These are phyloP conservation scores for Aphodius granarius DNA, from an alignment of 2,888 invertebrate genomes.

Conservation along the genomic window DNA sequence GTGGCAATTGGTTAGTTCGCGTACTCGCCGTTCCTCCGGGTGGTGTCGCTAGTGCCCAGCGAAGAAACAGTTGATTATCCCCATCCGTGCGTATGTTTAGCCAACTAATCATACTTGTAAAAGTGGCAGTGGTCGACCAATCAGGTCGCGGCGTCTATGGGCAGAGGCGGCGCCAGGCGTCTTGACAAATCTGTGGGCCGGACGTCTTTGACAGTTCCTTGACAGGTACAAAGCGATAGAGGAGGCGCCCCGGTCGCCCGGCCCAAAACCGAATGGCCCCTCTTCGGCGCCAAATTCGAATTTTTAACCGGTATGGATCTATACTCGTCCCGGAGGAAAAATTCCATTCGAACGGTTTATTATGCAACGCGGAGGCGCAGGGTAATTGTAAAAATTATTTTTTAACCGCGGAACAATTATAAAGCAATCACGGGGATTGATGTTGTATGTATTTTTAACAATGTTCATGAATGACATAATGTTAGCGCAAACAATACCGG, in stretches of 20 bases:
- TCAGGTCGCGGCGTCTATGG: constrained; percentile 40
- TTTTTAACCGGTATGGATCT: not conserved
- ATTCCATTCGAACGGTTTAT: not conserved
- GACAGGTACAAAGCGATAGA: constrained; percentile 55
- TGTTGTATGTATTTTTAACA: not conserved
- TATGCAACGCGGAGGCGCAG: not conserved
- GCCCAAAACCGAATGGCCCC: constrained; percentile 55
- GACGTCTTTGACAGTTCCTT: constrained; percentile 52
- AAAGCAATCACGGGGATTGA: not conserved
- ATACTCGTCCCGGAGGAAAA: not conserved
- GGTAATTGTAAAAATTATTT: not conserved
- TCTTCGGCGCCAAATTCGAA: constrained; percentile 51
- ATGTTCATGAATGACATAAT: not conserved
- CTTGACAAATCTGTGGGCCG: constrained; percentile 55
- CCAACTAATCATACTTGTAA: constrained; percentile 50
- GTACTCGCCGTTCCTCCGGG: constrained; percentile 41
- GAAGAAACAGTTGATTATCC: constrained; percentile 32
- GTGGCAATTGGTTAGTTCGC: constrained; percentile 47
- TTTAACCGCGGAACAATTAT: not conserved
- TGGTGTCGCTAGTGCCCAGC: constrained; percentile 51
- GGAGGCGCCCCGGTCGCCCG: constrained; percentile 53
- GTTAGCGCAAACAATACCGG: not conserved
- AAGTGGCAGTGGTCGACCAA: constrained; percentile 49
- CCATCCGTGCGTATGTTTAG: constrained; percentile 41
- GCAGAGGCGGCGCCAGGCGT: constrained; percentile 52